These are phyloP conservation scores for Gallinago undulata DNA, from an alignment of 2,113 vertebrate genomes.

Conservation along the genomic window DNA sequence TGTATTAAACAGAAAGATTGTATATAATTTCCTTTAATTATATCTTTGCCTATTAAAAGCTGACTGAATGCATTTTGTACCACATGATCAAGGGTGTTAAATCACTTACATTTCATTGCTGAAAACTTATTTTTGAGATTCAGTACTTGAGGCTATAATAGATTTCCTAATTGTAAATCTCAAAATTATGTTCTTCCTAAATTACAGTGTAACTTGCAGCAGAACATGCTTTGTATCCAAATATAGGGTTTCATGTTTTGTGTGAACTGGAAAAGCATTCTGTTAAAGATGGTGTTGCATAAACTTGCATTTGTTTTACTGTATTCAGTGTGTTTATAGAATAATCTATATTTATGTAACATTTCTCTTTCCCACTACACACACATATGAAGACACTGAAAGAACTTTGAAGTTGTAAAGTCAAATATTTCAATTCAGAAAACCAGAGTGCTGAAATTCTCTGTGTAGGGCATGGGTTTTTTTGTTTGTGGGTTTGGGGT, in stretches of 20 bases:
- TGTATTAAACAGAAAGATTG: conserved; percentile 36
- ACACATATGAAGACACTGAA: not conserved
- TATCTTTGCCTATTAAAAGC: conserved; percentile 53
- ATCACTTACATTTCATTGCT: conserved; percentile 55
- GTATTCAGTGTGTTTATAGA: conserved; percentile 22
- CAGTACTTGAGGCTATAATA: conserved; percentile 51
- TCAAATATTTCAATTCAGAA: not conserved
- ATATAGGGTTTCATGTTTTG: conserved; percentile 46
- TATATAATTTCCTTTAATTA: conserved; percentile 64
- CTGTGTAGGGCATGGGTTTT: not conserved
- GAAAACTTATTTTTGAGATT: conserved; percentile 54
- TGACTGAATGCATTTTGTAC: conserved; percentile 38
- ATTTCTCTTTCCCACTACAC: not conserved
- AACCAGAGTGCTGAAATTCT: not conserved
- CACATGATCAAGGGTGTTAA: conserved; percentile 49
- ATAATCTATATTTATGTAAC: conserved; percentile 53
- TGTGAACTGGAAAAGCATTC: not conserved
- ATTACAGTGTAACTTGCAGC: conserved; percentile 45
- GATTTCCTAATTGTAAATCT: conserved; percentile 53
- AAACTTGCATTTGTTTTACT: conserved; percentile 30
- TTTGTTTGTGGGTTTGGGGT: not conserved
- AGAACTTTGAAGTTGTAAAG: not conserved
- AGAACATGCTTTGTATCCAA: conserved; percentile 40
- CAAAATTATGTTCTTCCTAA: conserved; percentile 57
- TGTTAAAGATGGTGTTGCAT: conserved; percentile 32